Evolutionary conservation across 2,797 vertebrate genomes (phyloP).

Genomic region (Sphenopsis melanotis): DNA sequence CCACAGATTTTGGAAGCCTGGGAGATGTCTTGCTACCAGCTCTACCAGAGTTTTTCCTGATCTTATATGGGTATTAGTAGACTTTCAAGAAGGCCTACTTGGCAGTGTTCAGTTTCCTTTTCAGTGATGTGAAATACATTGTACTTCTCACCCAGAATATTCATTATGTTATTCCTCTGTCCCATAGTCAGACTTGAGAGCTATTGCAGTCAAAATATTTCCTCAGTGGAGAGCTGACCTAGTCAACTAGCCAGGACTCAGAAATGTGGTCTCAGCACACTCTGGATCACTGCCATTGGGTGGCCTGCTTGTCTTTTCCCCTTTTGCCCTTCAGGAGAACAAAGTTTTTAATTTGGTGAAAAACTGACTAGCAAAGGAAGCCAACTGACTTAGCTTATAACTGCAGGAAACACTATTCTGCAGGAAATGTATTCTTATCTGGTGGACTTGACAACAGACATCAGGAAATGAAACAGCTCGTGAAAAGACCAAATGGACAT

Average conservation of each 20-base stretch:
- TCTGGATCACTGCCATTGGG: neutral
- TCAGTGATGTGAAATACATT: neutral
- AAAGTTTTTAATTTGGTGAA: neutral
- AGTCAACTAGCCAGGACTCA: neutral
- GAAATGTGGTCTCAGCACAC: neutral
- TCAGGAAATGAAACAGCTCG: neutral
- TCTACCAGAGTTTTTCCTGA: neutral
- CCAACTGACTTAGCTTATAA: neutral
- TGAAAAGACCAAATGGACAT: neutral
- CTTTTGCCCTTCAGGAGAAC: neutral
- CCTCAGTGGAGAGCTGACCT: neutral
- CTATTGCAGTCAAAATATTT: neutral
- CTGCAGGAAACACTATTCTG: neutral
- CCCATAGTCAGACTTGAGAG: neutral
- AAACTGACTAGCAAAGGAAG: neutral
- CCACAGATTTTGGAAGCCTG: neutral
- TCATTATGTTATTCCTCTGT: neutral
- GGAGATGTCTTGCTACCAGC: neutral
- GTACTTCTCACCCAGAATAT: rapidly evolving
- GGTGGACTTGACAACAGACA: neutral
- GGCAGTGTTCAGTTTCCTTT: neutral
- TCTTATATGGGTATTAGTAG: neutral
- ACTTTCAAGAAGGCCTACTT: neutral
- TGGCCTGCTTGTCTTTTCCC: neutral
- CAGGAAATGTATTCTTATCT: neutral